Evolutionary conservation across 2,888 invertebrate genomes (phyloP), one percentile per base, ranked within the genome.

Genomic region (Trissolcus japonicus): DNA sequence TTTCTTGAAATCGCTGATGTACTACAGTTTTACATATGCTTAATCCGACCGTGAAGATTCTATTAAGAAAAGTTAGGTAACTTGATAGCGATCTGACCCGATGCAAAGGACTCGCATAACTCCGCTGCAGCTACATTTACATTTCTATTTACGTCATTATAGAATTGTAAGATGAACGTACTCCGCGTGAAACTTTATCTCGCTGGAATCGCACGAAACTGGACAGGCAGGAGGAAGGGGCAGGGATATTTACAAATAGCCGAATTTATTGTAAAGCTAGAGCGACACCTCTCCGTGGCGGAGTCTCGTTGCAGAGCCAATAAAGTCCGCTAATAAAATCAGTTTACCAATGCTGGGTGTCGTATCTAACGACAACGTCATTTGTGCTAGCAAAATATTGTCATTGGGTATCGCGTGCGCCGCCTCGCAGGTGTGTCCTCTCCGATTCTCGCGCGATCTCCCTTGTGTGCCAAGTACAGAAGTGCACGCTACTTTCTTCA

Each of bases 401-500:
- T 62, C 55, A 59, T 71, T 79, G 76, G 51, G 51, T 25, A 25
- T 56, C 48, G 59, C 53, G 53, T 43, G 43, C 25, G 25, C 50
- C 35, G 43, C 1, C 16, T 61, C 76, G 80, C 83, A 83, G 83
- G 82, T 82, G 82, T 81, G 81, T 83, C 80, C 76, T 80, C 72
- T 80, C 80, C 7, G 78, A 78, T 80, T 79, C 81, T 82, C 80
- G 79, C 72, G 67, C 68, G 68, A 67, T 76, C 68, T 57, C 72
- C 53, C 69, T 29, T 25, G 60, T 16, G 16, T 48, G 14, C 16
- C 48, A 16, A 78, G 76, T 73, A 75, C 71, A 80, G 78, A 82
- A 83, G 84, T 82, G 83, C 82, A 78, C 56, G 82, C 79, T 80
- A 85, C 85, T 86, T 86, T 86, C 85, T 84, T 86, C 83, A 69